Percentiles rank a stretch among this genome's conserved stretches.
Conservation (phyloP, 1,140 invertebrate species). For the Bombus turneri region DNA sequence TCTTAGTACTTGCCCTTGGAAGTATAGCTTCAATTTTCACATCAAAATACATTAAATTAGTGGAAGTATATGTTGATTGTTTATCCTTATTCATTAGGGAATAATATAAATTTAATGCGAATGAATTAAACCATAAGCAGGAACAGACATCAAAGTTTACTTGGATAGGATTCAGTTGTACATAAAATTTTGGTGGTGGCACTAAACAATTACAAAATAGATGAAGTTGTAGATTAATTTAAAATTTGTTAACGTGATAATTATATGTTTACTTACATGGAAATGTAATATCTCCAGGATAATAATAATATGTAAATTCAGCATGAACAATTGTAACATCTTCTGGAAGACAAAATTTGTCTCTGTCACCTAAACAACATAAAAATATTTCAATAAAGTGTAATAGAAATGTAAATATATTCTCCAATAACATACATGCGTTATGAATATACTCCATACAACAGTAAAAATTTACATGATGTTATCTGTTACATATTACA, state of each 20-base stretch:
- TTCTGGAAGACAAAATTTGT: constrained; percentile 90
- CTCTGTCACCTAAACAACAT: constrained; percentile 89
- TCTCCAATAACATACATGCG: constrained; percentile 42
- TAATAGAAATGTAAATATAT: neutral
- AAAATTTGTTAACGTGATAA: neutral
- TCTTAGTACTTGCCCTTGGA: constrained; percentile 87
- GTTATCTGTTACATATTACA: neutral
- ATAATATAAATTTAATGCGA: constrained; percentile 92
- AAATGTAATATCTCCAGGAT: constrained; percentile 96
- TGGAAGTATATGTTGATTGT: constrained; percentile 67
- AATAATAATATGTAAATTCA: constrained; percentile 98
- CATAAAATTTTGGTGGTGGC: constrained; percentile 95
- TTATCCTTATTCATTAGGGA: constrained; percentile 84
- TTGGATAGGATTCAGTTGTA: constrained; percentile 94
- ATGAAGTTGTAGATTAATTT: constrained; percentile 35
- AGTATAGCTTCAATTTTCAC: constrained; percentile 95
- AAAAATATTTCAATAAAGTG: constrained; percentile 45
- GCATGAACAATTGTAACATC: constrained; percentile 96
- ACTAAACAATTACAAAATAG: constrained; percentile 84
- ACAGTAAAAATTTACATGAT: constrained; percentile 7
- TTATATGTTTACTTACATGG: constrained; percentile 87
- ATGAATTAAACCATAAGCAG: constrained; percentile 96
- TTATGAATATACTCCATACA: constrained; percentile 17
- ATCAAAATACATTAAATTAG: constrained; percentile 89
- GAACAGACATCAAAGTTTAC: constrained; percentile 93